phyloP scores from a whole-genome alignment of 2,888 invertebrate species.

The Podabrus alpinus region DNA sequence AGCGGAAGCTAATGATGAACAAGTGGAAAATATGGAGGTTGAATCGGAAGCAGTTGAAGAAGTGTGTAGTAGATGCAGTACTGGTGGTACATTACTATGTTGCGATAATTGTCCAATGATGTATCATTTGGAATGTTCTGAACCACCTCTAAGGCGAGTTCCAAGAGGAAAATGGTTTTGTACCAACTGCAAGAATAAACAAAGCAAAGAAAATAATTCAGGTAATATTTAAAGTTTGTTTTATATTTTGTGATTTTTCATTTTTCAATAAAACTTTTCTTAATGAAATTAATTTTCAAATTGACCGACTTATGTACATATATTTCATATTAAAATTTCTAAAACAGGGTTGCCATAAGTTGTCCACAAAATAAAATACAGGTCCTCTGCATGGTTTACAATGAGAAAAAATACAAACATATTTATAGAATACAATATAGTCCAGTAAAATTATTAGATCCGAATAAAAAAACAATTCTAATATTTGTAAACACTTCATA shows the following conservation, averaged over 20 bases:
- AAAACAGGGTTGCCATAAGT: background rate
- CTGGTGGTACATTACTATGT: conserved; percentile 67
- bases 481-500: no score
- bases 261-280: background rate
- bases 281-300: background rate
- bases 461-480: no score
- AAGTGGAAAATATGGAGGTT: background rate
- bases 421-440: no score
- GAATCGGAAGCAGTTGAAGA: conserved; percentile 36
- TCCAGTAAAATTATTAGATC: no score
- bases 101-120: conserved; percentile 66
- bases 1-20: conserved; percentile 29
- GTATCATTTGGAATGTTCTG: conserved; percentile 77
- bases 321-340: background rate
- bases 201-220: conserved; percentile 41
- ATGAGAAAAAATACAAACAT: no score
- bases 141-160: conserved; percentile 63
- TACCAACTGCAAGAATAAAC: conserved; percentile 59
- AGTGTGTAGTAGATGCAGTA: conserved; percentile 67
- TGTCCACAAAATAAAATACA: background rate
- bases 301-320: background rate
- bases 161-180: conserved; percentile 69
- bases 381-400: background rate
- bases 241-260: background rate
- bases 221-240: conserved; percentile 15